Conservation (phyloP, 2,113 vertebrate species). For the Rhagologus leucostigma region DNA sequence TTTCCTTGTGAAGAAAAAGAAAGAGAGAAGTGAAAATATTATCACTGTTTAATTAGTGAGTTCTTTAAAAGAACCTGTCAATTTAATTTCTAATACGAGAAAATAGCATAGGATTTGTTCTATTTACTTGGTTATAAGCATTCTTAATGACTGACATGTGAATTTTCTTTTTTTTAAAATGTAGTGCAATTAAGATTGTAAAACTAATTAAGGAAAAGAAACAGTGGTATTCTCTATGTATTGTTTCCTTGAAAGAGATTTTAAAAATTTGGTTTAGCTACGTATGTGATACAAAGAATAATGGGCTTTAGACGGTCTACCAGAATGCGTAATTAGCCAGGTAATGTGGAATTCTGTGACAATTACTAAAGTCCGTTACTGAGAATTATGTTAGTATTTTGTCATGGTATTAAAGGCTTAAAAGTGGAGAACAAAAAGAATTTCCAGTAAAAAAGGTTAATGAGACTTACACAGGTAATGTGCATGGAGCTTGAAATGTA, state of each 20-base stretch:
- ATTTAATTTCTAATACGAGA: background rate
- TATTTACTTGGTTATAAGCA: background rate
- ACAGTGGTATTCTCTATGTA: rapidly evolving
- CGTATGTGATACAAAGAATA: background rate
- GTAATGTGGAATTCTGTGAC: background rate
- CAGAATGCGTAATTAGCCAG: background rate
- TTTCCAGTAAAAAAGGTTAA: background rate
- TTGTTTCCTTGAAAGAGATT: background rate
- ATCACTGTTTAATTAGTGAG: background rate
- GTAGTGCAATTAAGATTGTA: background rate
- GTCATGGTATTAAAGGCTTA: background rate
- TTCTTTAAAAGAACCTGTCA: background rate
- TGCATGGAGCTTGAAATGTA: background rate
- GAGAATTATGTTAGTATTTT: background rate
- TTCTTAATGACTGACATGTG: background rate
- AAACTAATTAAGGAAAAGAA: background rate
- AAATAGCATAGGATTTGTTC: background rate
- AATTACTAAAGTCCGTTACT: background rate
- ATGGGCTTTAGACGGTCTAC: background rate
- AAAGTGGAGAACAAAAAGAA: background rate
- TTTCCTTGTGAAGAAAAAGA: background rate
- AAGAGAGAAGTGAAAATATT: background rate
- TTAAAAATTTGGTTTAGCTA: background rate
- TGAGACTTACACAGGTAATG: background rate
- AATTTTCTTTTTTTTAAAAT: background rate